phyloP scores from a whole-genome alignment of 2,113 vertebrate genomes.

The Coregonus clupeaformis region DNA sequence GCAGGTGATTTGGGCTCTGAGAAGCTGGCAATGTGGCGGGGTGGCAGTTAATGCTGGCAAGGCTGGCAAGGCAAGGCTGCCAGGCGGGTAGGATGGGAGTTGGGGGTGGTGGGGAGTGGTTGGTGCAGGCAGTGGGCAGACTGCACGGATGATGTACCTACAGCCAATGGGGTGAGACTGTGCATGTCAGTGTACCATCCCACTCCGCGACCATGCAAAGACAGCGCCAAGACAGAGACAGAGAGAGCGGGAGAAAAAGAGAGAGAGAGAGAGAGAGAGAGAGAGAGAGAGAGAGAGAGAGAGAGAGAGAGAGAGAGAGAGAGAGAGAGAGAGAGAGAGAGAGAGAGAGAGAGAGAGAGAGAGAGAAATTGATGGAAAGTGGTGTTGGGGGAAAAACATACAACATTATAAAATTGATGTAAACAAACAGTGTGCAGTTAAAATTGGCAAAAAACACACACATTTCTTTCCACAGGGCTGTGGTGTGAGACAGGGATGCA shows the following conservation, averaged over 20 bases:
- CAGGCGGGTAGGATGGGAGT: background rate
- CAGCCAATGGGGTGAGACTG: constrained; percentile 4
- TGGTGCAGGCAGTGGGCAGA: background rate
- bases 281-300: background rate
- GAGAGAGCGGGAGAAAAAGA: background rate
- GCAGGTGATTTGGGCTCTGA: background rate
- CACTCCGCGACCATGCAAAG: background rate
- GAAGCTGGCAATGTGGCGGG: background rate
- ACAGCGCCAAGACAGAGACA: background rate
- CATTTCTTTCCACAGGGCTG: too few relatives aligned
- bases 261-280: background rate
- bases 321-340: background rate
- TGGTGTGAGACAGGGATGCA: too few relatives aligned
- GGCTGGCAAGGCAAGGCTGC: background rate
- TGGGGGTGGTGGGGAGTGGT: constrained; percentile 14
- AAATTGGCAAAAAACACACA: too few relatives aligned
- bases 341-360: background rate
- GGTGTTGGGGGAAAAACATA: too few relatives aligned
- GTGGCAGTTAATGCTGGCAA: background rate
- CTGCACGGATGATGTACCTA: background rate
- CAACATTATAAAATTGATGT: too few relatives aligned
- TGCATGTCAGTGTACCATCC: background rate
- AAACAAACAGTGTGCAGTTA: too few relatives aligned
- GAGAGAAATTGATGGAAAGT: too few relatives aligned
- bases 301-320: background rate